Evolutionary conservation across 2,888 invertebrate genomes (phyloP).

Genomic region (Dicycla oo): DNA sequence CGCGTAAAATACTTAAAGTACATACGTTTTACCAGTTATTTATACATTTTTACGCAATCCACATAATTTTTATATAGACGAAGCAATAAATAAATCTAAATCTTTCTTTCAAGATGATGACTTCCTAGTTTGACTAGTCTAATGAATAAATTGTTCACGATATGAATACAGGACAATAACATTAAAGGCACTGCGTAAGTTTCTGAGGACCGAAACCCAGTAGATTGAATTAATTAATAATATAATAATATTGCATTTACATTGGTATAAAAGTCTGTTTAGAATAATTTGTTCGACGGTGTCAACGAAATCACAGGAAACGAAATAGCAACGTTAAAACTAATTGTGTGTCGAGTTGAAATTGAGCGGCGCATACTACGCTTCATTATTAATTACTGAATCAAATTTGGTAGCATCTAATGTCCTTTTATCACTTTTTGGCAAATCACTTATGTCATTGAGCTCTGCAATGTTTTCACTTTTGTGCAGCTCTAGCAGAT

Average conservation of each 20-base stretch:
- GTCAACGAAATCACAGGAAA: conserved; percentile 82
- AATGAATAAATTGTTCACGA: conserved; percentile 77
- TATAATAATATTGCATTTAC: conserved; percentile 69
- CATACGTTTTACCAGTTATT: conserved; percentile 60
- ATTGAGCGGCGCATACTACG: conserved; percentile 74
- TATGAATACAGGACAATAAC: conserved; percentile 63
- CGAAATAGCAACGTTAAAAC: conserved; percentile 79
- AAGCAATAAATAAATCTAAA: conserved; percentile 86
- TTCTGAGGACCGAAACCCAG: conserved; percentile 45
- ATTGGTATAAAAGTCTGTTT: conserved; percentile 70
- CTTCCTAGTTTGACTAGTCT: conserved; percentile 89
- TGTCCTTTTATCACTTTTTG: conserved; percentile 87
- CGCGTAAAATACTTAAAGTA: conserved; percentile 56
- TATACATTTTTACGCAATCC: conserved; percentile 60
- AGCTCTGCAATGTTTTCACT: conserved; percentile 80
- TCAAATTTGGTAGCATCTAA: conserved; percentile 81
- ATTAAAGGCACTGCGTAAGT: conserved; percentile 59
- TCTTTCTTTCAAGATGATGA: conserved; percentile 79
- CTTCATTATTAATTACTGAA: conserved; percentile 81
- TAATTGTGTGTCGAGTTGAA: conserved; percentile 67
- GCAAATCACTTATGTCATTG: conserved; percentile 87
- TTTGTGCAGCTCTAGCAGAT: conserved; percentile 74
- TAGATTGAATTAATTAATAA: conserved; percentile 52
- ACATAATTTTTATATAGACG: conserved; percentile 64
- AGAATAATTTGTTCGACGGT: conserved; percentile 74